Evolutionary conservation across 2,888 invertebrate genomes (phyloP).

Genomic region (Hylaea fasciaria): DNA sequence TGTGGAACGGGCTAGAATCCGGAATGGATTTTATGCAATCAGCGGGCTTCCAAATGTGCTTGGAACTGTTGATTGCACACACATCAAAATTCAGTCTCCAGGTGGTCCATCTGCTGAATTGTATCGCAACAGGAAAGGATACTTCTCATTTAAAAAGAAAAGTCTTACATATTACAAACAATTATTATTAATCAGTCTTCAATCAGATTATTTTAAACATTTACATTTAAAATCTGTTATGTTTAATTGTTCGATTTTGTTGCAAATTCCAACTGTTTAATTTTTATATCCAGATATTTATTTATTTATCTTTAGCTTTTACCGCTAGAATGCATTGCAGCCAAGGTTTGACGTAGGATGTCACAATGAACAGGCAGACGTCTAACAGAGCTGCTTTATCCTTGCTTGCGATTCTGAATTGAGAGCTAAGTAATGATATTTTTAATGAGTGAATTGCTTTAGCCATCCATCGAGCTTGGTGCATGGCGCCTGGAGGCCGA

Average conservation of each 20-base stretch:
- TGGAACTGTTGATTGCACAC: neutral
- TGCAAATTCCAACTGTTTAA: too few species aligned
- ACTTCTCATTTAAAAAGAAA: too few species aligned
- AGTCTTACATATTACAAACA: too few species aligned
- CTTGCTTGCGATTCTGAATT: neutral
- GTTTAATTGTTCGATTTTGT: too few species aligned
- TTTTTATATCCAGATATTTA: too few species aligned
- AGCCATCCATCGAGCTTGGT: slow-evolving; percentile 21
- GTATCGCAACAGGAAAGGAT: neutral
- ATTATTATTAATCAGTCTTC: too few species aligned
- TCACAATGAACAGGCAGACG: slow-evolving; percentile 6
- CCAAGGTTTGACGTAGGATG: slow-evolving; percentile 2
- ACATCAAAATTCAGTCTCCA: neutral
- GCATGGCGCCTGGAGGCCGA: too few species aligned
- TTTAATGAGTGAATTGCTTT: slow-evolving; percentile 14
- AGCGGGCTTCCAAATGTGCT: neutral
- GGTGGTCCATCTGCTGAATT: neutral
- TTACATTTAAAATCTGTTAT: too few species aligned
- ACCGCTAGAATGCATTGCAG: slow-evolving; percentile 2
- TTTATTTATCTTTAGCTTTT: too few species aligned
- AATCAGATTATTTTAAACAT: too few species aligned
- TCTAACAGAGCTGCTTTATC: neutral
- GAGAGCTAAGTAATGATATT: slow-evolving; percentile 5
- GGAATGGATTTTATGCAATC: neutral
- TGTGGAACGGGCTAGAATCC: neutral